Conservation (phyloP, 2,888 invertebrate genomes). For the Caenorhabditis afra region DNA sequence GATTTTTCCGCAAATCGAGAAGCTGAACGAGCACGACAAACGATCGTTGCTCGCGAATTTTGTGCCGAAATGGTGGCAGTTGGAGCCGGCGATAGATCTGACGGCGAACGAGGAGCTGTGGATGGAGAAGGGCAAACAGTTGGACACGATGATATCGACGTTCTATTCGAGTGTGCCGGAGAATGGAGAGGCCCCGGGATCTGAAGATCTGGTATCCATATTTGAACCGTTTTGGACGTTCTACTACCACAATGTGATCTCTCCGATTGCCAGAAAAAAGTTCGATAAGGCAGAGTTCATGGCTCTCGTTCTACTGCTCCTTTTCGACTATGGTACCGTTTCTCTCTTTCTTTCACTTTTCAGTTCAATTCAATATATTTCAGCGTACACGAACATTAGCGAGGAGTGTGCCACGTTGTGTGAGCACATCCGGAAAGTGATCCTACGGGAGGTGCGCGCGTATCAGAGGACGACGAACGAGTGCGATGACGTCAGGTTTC, state of each 20-base stretch:
- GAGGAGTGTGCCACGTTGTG: background rate
- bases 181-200: background rate
- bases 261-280: background rate
- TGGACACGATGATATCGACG: background rate
- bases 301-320: background rate
- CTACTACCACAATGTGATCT: background rate
- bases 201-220: background rate
- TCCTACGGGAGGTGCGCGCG: constrained; percentile 1
- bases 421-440: constrained; percentile 15
- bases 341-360: no score
- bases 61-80: constrained; percentile 26
- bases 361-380: no score
- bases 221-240: background rate
- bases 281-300: constrained; percentile 27
- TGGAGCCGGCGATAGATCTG: constrained; percentile 24
- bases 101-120: background rate
- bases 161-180: background rate
- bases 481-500: background rate
- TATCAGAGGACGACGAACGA: background rate
- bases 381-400: constrained; percentile 16
- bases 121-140: background rate
- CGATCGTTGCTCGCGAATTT: constrained; percentile 16
- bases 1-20: constrained; percentile 5
- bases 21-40: background rate
- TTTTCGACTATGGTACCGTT: constrained; percentile 1